Evolutionary conservation across 2,113 vertebrate species (phyloP).

Genomic region (Ornithorhynchus anatinus): DNA sequence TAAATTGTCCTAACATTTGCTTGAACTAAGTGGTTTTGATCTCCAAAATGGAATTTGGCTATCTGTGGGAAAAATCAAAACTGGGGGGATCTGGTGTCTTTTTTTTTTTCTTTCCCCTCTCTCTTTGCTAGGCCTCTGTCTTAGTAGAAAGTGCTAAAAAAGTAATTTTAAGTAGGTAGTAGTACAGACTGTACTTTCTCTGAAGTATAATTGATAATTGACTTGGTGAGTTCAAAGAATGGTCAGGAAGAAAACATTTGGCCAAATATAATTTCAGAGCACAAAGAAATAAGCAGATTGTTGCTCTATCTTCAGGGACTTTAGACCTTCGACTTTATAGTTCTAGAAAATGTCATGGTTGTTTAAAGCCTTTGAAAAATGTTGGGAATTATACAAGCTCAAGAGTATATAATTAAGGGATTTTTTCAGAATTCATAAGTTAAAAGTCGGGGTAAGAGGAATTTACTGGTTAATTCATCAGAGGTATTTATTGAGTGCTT

Average conservation of each 20-base stretch:
- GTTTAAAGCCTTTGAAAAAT: no score
- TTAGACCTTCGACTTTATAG: no score
- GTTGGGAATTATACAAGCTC: no score
- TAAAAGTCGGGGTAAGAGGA: no score
- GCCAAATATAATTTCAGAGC: no score
- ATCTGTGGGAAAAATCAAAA: conserved; percentile 10
- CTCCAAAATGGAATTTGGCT: background rate
- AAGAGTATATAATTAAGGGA: no score
- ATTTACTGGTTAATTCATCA: no score
- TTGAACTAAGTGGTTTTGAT: conserved; percentile 1
- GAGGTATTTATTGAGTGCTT: no score
- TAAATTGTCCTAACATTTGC: background rate
- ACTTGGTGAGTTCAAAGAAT: background rate
- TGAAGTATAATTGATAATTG: conserved; percentile 3
- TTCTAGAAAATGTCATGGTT: no score
- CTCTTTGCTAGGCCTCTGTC: background rate
- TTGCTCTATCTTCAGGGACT: background rate
- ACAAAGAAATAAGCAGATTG: background rate
- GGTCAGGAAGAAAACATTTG: background rate
- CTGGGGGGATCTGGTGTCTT: background rate
- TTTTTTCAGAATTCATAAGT: no score
- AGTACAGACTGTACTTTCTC: background rate
- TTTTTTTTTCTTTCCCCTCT: no score
- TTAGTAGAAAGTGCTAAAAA: background rate
- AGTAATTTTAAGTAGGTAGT: background rate